A percentile compares a stretch with the other conserved stretches of the same genome.
These are phyloP conservation scores for Amblyornis subalaris DNA, from an alignment of 2,113 vertebrate genomes.

Conservation along the genomic window DNA sequence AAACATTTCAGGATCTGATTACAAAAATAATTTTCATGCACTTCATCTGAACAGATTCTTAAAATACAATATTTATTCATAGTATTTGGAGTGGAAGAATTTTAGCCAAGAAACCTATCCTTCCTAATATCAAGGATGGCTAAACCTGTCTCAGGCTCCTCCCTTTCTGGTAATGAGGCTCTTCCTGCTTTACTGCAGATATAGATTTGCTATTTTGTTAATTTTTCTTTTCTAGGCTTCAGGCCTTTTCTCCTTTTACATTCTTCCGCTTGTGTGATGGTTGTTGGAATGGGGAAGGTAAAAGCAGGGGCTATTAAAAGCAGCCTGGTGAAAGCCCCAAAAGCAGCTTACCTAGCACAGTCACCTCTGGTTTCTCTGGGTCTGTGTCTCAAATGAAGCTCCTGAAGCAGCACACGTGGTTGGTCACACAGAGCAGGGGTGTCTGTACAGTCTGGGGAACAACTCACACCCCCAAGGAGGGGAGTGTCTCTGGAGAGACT, in stretches of 20 bases:
- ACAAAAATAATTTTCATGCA: background rate
- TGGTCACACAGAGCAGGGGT: accelerated
- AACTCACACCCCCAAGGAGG: accelerated
- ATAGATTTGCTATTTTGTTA: background rate
- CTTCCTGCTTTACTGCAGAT: background rate
- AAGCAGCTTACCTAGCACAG: background rate
- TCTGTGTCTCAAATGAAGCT: background rate
- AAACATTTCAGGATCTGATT: background rate
- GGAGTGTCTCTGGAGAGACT: background rate
- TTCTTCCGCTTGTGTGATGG: background rate
- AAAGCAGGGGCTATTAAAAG: background rate
- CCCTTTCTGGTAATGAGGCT: background rate
- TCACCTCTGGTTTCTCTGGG: background rate
- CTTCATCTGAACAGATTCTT: background rate
- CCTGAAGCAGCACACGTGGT: accelerated
- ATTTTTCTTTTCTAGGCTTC: background rate
- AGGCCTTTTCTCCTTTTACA: background rate
- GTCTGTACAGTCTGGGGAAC: background rate
- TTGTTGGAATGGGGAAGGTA: background rate
- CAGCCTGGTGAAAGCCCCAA: background rate
- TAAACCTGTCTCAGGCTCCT: background rate
- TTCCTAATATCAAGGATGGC: background rate
- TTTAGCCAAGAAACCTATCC: background rate
- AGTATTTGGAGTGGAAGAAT: background rate
- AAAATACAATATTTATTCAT: background rate